Evolutionary conservation across 2,113 vertebrate genomes (phyloP), one percentile per base, ranked within the genome.

Genomic region (Zosterops japonicus): DNA sequence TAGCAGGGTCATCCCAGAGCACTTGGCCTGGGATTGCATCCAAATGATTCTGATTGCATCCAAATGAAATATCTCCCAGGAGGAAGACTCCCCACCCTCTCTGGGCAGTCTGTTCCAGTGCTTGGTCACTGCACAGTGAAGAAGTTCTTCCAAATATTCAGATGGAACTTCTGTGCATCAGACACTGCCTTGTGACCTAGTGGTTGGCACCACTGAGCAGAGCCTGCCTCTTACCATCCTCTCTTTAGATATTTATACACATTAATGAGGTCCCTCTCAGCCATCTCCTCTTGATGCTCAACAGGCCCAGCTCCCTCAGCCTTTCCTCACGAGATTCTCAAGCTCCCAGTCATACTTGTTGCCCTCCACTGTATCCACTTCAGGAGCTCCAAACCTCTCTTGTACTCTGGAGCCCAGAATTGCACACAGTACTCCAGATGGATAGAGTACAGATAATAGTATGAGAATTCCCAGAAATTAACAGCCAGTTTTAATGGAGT

Each of bases 311-410:
- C 6, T 60, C 16, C 7, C 61, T 35, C 69, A 75, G n/a, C 24
- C 33, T 39, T 46, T 46, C 11, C 20, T 29, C 11, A 21, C n/a
- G 17, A 29, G 28, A n/a, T 67, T 31, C 33, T 74, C 15, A 11
- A 46, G 8, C 4, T 23, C 29, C 11, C 39, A n/a, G 0, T 22
- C 11, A 53, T 39, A 21, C 39, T n/a, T 25, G 5, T n/a, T 23
- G 0, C 7, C 24, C 16, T 47, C 29, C 46, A 25, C 0, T 60
- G 11, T 18, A 22, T 9, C 29, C n/a, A 18, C 20, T 31, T 23
- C 23, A n/a, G 29, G 28, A 60, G 7, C 16, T 41, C 33, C 60
- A 67, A 21, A 24, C 25, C 61, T 53, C 7, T 20, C 28, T 29
- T 53, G 3, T 33, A 22, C 20, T 47, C 60, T 21, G 7, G 25